Evolutionary conservation across 2,113 vertebrate species (phyloP).

Genomic region (Pygoscelis adeliae): DNA sequence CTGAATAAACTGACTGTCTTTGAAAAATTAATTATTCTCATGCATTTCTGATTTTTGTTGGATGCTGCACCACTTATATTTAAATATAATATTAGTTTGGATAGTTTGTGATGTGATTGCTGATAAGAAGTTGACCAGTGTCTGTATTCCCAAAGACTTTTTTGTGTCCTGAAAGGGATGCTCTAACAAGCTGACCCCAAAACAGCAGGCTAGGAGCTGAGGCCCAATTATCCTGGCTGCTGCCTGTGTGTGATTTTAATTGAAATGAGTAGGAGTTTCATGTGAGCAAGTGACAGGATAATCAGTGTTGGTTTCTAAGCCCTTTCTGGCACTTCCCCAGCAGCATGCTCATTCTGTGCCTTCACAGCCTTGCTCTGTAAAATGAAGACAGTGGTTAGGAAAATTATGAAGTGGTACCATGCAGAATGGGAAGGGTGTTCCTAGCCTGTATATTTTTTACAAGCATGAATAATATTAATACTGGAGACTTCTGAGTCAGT

Average conservation of each 20-base stretch:
- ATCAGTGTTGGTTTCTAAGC: conserved; percentile 27
- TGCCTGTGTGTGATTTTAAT: conserved; percentile 23
- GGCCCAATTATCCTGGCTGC: conserved; percentile 8
- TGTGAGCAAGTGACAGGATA: conserved; percentile 6
- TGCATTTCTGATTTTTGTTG: background rate
- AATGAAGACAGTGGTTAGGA: background rate
- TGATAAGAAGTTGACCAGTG: background rate
- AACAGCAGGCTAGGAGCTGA: background rate
- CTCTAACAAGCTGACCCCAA: conserved; percentile 27
- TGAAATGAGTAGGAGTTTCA: conserved; percentile 40
- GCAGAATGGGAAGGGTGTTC: background rate
- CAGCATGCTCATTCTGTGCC: background rate
- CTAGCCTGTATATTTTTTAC: background rate
- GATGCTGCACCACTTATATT: background rate
- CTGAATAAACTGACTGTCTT: background rate
- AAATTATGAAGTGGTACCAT: background rate
- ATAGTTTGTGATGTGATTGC: background rate
- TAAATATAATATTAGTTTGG: background rate
- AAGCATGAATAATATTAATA: background rate
- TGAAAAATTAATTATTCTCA: background rate
- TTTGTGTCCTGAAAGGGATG: background rate
- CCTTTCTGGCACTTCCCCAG: conserved; percentile 12
- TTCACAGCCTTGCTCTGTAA: background rate
- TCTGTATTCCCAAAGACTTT: background rate
- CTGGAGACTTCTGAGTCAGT: background rate